phyloP scores from a whole-genome alignment of 2,888 invertebrate species.

The Tryphoninae sp. region DNA sequence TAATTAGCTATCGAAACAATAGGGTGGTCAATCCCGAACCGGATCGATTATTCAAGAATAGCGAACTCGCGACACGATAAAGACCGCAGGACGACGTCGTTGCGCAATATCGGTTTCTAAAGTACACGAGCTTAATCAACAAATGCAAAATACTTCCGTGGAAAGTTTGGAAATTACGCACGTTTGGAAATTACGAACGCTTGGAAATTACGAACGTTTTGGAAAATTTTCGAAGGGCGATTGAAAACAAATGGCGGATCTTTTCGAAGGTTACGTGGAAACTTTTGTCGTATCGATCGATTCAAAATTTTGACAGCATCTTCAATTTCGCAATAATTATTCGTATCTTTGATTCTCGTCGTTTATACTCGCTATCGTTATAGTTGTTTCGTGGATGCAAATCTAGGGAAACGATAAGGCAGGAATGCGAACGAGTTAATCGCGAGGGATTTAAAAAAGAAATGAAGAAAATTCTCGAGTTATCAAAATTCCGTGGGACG shows the following conservation, averaged over 20 bases:
- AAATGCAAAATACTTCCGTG: too few species aligned
- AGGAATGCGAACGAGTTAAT: slow-evolving; percentile 1
- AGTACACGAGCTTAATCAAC: neutral
- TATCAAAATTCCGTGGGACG: slow-evolving; percentile 68
- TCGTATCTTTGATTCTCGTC: too few species aligned
- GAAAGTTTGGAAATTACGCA: neutral
- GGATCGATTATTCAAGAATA: neutral
- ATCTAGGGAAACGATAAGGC: neutral
- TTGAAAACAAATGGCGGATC: neutral
- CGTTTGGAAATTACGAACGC: slow-evolving; percentile 2
- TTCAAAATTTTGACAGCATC: too few species aligned
- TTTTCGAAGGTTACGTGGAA: too few species aligned
- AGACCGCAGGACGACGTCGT: neutral
- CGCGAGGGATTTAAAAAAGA: slow-evolving; percentile 63
- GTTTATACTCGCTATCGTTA: neutral
- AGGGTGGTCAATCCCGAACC: neutral
- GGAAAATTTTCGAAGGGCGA: neutral
- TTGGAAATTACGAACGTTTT: slow-evolving; percentile 9
- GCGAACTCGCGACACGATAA: neutral
- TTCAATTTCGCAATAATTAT: too few species aligned
- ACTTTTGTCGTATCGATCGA: too few species aligned
- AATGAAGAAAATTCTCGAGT: neutral
- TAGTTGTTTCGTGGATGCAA: neutral
- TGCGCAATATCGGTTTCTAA: neutral
- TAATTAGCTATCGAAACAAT: neutral